phyloP scores from a whole-genome alignment of 2,797 vertebrate genomes.

The Spinus pinus region DNA sequence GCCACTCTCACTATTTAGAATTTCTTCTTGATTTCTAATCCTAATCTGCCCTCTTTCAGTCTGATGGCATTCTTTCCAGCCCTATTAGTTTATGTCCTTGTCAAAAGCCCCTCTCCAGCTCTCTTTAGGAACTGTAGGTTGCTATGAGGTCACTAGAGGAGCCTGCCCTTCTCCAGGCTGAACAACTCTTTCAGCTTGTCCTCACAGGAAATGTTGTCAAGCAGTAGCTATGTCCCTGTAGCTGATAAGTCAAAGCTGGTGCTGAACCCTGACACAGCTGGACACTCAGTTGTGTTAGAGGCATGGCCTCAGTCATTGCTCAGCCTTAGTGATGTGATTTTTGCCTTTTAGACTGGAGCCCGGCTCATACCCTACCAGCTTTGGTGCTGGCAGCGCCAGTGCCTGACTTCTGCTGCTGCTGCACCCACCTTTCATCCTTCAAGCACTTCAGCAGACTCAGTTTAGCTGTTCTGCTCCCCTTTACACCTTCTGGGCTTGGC shows the following conservation, averaged over 20 bases:
- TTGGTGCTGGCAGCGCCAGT: neutral
- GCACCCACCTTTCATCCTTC: neutral
- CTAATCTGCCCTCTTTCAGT: neutral
- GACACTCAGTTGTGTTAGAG: neutral
- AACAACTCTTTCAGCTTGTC: neutral
- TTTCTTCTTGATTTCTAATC: neutral
- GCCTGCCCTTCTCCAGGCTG: neutral
- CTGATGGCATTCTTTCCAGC: neutral
- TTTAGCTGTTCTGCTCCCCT: neutral
- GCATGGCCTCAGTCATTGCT: accelerated
- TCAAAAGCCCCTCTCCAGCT: neutral
- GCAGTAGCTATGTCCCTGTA: accelerated
- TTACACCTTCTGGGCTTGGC: neutral
- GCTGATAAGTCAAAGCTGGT: neutral
- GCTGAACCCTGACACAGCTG: neutral
- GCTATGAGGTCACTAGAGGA: neutral
- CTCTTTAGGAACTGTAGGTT: neutral
- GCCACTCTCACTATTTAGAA: neutral
- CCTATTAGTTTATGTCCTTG: neutral
- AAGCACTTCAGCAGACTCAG: neutral
- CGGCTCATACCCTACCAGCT: neutral
- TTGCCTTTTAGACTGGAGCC: neutral
- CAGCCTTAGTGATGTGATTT: neutral
- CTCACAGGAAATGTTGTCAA: neutral
- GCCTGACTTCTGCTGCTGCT: neutral